Conservation (phyloP, 2,888 invertebrate genomes). For the Calameuta pallipes region DNA sequence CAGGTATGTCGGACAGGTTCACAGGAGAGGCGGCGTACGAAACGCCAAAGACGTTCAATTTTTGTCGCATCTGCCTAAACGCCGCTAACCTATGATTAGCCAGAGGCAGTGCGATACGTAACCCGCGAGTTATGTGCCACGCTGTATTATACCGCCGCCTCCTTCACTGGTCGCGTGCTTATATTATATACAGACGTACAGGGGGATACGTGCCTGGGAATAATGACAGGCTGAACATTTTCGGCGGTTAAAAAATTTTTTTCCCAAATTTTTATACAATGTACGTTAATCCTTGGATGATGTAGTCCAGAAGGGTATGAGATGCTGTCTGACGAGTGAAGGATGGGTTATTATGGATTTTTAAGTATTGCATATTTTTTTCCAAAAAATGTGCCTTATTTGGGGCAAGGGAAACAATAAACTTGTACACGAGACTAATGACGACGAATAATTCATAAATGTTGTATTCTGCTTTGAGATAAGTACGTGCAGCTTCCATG, state of each 20-base stretch:
- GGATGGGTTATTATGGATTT: neutral
- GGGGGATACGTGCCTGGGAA: neutral
- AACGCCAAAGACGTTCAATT: conserved; percentile 40
- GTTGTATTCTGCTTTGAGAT: neutral
- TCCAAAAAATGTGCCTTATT: neutral
- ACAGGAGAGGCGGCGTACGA: neutral
- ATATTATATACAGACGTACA: neutral
- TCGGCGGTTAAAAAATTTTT: neutral
- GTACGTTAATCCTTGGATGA: neutral
- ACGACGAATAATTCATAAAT: neutral
- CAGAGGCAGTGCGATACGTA: conserved; percentile 8
- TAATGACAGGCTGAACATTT: neutral
- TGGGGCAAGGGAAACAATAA: neutral
- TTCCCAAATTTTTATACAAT: neutral
- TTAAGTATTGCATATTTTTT: neutral
- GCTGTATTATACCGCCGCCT: conserved; percentile 1
- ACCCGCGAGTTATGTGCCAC: conserved; percentile 1
- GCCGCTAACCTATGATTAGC: conserved; percentile 49
- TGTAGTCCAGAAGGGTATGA: neutral
- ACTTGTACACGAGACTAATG: neutral
- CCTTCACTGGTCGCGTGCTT: neutral
- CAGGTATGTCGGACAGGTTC: conserved; percentile 6
- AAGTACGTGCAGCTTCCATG: neutral
- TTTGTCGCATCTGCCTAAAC: conserved; percentile 59
- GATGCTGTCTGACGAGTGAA: neutral